Conservation (phyloP, 30 jellyfish, hydroid and myxozoan genomes). For the Hydra vulgaris region DNA sequence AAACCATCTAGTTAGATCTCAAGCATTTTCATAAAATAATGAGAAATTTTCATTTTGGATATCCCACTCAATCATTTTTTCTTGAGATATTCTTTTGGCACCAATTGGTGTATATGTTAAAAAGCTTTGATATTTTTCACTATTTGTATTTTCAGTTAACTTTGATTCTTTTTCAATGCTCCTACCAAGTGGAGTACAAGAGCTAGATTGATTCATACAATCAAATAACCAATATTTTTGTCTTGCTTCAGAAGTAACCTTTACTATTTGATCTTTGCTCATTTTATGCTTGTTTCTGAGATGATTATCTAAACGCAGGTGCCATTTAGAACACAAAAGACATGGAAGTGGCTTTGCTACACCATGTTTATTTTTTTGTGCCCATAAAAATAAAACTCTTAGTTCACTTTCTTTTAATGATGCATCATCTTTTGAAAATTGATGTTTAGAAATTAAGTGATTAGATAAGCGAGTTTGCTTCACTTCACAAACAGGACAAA, state of each 20-base stretch:
- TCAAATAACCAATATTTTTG: constrained; percentile 3
- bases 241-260: background rate
- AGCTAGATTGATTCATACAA: background rate
- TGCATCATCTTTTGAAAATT: background rate
- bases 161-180: background rate
- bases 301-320: background rate
- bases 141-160: background rate
- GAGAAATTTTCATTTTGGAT: background rate
- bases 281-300: constrained; percentile 9
- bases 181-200: background rate
- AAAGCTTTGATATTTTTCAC: too few relatives aligned
- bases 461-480: background rate
- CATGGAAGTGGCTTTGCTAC: constrained; percentile 17
- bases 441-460: background rate
- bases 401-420: constrained; percentile 7
- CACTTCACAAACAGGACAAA: background rate
- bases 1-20: background rate
- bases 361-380: constrained; percentile 9
- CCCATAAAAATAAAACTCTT: constrained; percentile 17
- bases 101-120: background rate
- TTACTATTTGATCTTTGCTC: background rate
- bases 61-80: background rate
- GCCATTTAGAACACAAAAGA: constrained; percentile 10
- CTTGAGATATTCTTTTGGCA: background rate
- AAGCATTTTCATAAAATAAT: background rate